Conservation (phyloP, 2,888 invertebrate species). For the Stenotaenia linearis region DNA sequence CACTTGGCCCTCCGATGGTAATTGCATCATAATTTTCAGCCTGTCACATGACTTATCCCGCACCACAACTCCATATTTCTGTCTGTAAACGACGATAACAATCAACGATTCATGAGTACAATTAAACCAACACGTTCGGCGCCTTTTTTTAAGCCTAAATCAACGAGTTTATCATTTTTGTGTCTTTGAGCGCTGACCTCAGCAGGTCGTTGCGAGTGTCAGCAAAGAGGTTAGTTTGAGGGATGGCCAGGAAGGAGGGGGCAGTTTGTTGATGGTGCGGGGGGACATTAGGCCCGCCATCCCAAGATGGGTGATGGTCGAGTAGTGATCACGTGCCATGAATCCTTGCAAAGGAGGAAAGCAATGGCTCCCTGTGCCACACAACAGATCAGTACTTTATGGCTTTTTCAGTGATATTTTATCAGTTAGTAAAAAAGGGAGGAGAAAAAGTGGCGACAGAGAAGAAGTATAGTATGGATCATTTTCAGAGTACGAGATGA, state of each 20-base stretch:
- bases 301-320: background rate
- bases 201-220: conserved; percentile 10
- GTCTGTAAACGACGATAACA: background rate
- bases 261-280: background rate
- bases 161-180: background rate
- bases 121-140: background rate
- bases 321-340: conserved; percentile 4
- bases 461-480: background rate
- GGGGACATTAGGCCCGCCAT: conserved; percentile 14
- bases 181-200: background rate
- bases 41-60: background rate
- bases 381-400: conserved; percentile 19
- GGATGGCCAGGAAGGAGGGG: conserved; percentile 1
- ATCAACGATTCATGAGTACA: conserved; percentile 3
- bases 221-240: conserved; percentile 17
- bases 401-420: conserved; percentile 17
- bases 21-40: background rate
- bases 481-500: background rate
- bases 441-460: background rate
- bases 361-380: conserved; percentile 2
- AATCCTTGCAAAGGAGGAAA: background rate
- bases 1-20: background rate
- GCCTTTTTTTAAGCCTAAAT: background rate
- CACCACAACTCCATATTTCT: background rate
- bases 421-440: background rate